A percentile compares a stretch with the other conserved stretches of the same genome.
These are phyloP conservation scores for Larimichthys crocea DNA, from an alignment of 2,113 vertebrate genomes.

Conservation along the genomic window DNA sequence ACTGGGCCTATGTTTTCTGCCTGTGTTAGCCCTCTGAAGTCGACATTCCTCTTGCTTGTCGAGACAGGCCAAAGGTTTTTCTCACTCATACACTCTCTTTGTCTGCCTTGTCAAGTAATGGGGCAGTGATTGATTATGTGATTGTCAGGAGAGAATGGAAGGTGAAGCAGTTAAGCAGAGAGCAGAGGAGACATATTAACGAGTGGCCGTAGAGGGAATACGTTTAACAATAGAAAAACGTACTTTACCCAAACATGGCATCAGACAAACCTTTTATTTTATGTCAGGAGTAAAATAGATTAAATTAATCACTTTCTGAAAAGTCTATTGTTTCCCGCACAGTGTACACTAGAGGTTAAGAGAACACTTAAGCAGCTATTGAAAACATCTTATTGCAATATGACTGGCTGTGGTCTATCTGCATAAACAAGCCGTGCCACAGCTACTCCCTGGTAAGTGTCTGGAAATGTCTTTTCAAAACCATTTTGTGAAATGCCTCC, in stretches of 20 bases:
- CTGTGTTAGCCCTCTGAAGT: constrained; percentile 78
- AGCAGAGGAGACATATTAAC: constrained; percentile 63
- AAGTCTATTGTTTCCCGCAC: constrained; percentile 64
- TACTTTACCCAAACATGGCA: constrained; percentile 66
- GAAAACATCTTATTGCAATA: constrained; percentile 78
- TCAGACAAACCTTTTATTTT: constrained; percentile 53
- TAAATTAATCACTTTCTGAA: constrained; percentile 71
- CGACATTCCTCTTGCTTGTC: constrained; percentile 76
- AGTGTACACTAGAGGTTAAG: constrained; percentile 73
- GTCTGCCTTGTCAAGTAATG: constrained; percentile 76
- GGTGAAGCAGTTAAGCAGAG: constrained; percentile 74
- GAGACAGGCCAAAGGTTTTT: constrained; percentile 75
- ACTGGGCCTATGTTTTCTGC: constrained; percentile 85
- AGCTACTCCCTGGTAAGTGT: constrained; percentile 77
- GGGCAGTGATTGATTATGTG: constrained; percentile 82
- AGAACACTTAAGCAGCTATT: constrained; percentile 79
- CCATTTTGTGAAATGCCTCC: constrained; percentile 81
- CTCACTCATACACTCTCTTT: constrained; percentile 71
- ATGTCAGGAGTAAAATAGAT: constrained; percentile 61
- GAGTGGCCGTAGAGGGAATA: constrained; percentile 58
- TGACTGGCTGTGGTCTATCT: constrained; percentile 75
- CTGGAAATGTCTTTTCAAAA: constrained; percentile 80
- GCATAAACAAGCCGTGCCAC: constrained; percentile 77
- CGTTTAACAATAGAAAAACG: constrained; percentile 63
- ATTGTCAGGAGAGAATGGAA: constrained; percentile 78